Percentiles rank a stretch among this genome's conserved stretches.
phyloP scores from a whole-genome alignment of 2,113 vertebrate species.

The Proteles cristata region DNA sequence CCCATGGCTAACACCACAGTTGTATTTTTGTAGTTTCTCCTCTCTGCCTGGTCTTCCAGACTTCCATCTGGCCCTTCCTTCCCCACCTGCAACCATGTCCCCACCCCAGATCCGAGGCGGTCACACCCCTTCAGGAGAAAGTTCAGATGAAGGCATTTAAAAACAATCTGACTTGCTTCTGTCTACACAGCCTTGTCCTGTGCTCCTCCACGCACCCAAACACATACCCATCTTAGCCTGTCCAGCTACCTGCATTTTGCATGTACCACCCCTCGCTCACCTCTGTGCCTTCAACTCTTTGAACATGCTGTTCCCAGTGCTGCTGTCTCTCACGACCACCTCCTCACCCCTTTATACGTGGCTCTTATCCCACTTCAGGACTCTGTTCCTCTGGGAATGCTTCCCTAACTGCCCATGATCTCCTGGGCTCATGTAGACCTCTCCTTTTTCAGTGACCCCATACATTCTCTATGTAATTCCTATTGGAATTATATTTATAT shows the following conservation, averaged over 20 bases:
- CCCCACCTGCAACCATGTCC: neutral
- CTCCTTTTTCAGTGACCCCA: neutral
- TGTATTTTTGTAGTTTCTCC: neutral
- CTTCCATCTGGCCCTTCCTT: neutral
- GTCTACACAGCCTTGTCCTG: neutral
- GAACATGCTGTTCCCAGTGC: neutral
- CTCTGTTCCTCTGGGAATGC: neutral
- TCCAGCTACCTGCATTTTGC: neutral
- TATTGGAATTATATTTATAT: neutral
- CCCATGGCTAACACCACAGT: neutral
- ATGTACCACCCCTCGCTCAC: neutral
- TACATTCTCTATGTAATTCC: neutral
- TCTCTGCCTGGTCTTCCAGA: neutral
- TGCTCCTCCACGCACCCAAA: neutral
- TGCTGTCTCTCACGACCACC: neutral
- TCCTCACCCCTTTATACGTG: neutral
- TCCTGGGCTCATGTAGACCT: neutral
- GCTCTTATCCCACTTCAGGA: neutral
- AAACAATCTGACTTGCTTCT: neutral
- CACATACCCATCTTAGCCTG: accelerated
- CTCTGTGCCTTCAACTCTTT: neutral
- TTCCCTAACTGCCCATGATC: neutral
- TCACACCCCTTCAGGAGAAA: neutral
- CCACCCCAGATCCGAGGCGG: too few relatives aligned
- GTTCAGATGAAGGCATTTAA: neutral